A percentile compares a stretch with the other conserved stretches of the same genome.
Evolutionary conservation across 2,797 vertebrate species (phyloP).

Genomic region (Amphiprion clarkii): DNA sequence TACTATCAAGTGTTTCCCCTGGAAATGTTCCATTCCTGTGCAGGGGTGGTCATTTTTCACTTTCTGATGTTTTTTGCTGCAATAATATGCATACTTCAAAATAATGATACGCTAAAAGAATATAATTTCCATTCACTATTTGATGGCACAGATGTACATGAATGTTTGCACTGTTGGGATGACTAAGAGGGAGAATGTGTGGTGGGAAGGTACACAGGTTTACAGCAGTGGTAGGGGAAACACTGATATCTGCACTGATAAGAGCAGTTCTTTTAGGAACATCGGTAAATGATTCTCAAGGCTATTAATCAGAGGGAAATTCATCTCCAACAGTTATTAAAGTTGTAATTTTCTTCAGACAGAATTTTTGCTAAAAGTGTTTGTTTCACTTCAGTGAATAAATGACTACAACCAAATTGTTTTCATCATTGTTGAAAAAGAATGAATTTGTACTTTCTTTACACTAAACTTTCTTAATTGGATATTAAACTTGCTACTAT

Average conservation of each 20-base stretch:
- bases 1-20: constrained; percentile 50
- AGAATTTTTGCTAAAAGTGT: neutral
- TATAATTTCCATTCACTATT: neutral
- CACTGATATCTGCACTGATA: constrained; percentile 34
- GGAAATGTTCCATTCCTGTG: neutral
- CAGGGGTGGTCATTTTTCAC: neutral
- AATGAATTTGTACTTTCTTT: neutral
- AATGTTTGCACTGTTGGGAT: neutral
- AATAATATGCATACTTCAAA: neutral
- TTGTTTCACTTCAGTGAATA: neutral
- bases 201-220: neutral
- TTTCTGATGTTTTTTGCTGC: neutral
- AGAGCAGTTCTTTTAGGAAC: constrained; percentile 28
- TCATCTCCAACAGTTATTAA: no score
- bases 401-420: neutral
- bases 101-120: neutral
- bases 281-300: neutral
- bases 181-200: neutral
- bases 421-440: neutral
- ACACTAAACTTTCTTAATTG: neutral
- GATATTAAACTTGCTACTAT: neutral
- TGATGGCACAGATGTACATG: neutral
- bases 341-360: neutral
- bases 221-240: constrained; percentile 28
- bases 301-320: constrained; percentile 1